Evolutionary conservation across 2,888 invertebrate species (phyloP), one percentile per base, ranked within the genome.

Genomic region (Iselma pallidipennis): DNA sequence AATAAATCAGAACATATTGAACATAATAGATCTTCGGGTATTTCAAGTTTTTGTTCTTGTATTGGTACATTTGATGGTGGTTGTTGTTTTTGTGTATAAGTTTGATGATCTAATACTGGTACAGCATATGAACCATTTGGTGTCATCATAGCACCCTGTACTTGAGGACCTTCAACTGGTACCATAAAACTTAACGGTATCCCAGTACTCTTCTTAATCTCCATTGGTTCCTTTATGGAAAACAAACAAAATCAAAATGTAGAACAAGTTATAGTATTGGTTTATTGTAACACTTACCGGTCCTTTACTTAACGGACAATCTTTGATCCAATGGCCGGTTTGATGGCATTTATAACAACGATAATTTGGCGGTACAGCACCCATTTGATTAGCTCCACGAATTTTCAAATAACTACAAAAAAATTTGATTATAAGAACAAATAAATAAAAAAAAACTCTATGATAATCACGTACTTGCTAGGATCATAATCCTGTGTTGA

Each of bases 401-500:
- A 94, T 91, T 83, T 92, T 93, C 81, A 91, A 88, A 82, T 96
- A 96, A 80, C 96, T 96, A 81, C 62, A 87, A 71, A 64, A 64
- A 54, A 29, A 45, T 51, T 37, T 42, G 48, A 42, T 19, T 55
- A 21, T 25, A 31, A n/a, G 63, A 23, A 59, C 45, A 33, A 33
- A 52, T 21, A 16, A 49, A 14, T 16, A 26, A n/a, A 0, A 5
- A 31, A 26, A 21, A n/a, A n/a, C n/a, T 7, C 2, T 55, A 45
- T 1, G 12, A 6, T 23, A 58, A 55, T n/a, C 37, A 82, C 90
- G 89, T 87, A 98, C 96, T 96, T 96, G 83, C 95, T 93, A 66
- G 96, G 95, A 82, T 97, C 96, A 85, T 98, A 99, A 79, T 97
- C 97, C 80, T 92, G 91, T 29, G 97, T 96, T 28, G 98, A 96